Percentiles rank a stretch among this genome's conserved stretches.
phyloP scores from a whole-genome alignment of 2,113 vertebrate genomes.

The Chloropsis cyanopogon region DNA sequence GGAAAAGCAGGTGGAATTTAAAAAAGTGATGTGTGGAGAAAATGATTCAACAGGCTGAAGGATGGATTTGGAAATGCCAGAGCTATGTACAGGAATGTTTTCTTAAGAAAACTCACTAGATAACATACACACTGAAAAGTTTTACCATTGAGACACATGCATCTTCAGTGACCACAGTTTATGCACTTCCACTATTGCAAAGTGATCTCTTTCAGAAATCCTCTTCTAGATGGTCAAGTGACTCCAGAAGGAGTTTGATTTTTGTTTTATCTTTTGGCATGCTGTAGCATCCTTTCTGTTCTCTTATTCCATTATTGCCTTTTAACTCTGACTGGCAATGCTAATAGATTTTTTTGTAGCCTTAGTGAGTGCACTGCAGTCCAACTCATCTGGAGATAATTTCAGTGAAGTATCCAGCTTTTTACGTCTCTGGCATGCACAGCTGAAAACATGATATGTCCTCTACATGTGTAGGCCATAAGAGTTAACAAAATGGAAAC shows the following conservation, averaged over 20 bases:
- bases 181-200: background rate
- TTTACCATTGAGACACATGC: background rate
- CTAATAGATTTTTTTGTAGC: background rate
- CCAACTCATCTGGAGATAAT: background rate
- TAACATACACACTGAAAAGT: background rate
- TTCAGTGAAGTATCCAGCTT: background rate
- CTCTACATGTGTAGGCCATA: conserved; percentile 23
- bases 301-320: conserved; percentile 1
- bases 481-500: conserved; percentile 49
- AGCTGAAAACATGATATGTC: conserved; percentile 1
- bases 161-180: background rate
- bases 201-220: background rate
- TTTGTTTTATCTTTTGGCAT: conserved; percentile 14
- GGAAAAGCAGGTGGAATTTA: background rate
- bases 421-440: conserved; percentile 4
- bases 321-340: background rate
- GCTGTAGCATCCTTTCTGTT: conserved; percentile 21
- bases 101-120: background rate
- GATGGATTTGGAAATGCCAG: background rate
- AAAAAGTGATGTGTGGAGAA: background rate
- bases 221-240: background rate
- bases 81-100: background rate
- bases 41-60: background rate
- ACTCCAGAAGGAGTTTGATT: background rate
- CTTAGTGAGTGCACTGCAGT: background rate